Conservation (phyloP, 2,113 vertebrate species). For the Eptesicus fuscus region DNA sequence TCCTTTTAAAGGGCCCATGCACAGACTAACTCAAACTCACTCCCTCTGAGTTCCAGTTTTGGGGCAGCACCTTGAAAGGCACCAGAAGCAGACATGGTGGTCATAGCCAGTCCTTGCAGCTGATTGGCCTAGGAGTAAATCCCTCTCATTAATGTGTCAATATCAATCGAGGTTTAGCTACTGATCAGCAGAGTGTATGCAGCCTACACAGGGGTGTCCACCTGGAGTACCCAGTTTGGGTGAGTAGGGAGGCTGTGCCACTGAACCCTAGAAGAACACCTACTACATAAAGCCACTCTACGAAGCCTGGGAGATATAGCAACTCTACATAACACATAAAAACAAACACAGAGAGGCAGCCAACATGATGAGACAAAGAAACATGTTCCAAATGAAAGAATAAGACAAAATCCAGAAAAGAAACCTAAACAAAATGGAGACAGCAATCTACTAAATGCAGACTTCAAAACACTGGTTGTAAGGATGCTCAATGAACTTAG, state of each 20-base stretch:
- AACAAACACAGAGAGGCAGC: not conserved
- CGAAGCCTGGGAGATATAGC: not conserved
- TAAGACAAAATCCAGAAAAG: not conserved
- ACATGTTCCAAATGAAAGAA: not conserved
- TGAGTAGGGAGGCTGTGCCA: not conserved
- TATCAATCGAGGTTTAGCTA: not conserved
- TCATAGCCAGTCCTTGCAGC: not conserved
- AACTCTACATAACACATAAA: not conserved
- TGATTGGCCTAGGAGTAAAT: not conserved
- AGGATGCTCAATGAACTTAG: not conserved
- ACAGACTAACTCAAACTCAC: not conserved
- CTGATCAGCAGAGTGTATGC: not conserved
- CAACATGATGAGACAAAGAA: not conserved
- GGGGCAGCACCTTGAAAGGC: not conserved
- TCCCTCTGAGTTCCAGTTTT: not conserved
- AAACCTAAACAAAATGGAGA: not conserved
- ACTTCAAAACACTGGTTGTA: not conserved
- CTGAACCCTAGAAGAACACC: not conserved
- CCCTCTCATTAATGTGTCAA: not conserved
- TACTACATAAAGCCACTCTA: not conserved
- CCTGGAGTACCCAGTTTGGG: not conserved
- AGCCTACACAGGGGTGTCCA: not conserved
- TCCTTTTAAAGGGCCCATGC: not conserved
- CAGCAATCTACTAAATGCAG: not conserved
- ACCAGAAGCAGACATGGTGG: not conserved